These are phyloP conservation scores for Drosophila bifasciata DNA, from an alignment of 1,140 invertebrate species.

Conservation along the genomic window DNA sequence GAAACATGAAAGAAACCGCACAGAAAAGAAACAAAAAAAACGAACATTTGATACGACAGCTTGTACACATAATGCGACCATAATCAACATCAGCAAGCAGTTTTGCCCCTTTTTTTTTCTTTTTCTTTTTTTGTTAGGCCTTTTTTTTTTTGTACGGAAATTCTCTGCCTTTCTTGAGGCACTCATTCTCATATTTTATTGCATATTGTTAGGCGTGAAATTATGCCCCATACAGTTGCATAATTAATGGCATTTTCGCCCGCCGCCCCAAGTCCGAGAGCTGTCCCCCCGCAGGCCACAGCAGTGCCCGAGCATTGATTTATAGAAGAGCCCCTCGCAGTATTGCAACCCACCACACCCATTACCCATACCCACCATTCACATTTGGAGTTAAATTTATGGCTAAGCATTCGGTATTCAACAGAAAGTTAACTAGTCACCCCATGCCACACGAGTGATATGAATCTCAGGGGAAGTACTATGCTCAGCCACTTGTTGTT, in stretches of 20 bases:
- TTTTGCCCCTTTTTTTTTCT: conserved; percentile 3
- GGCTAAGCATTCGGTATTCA: not conserved
- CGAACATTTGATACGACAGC: conserved; percentile 58
- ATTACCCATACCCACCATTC: no score
- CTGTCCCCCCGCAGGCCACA: not conserved
- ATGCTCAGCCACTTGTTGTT: not conserved
- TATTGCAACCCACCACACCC: no score
- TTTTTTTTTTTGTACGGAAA: conserved; percentile 9
- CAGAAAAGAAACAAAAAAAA: conserved; percentile 29
- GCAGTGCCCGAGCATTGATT: conserved; percentile 18
- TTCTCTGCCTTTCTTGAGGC: conserved; percentile 23
- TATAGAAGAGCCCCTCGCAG: conserved; percentile 3
- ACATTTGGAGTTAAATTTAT: not conserved
- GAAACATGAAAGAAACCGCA: conserved; percentile 7
- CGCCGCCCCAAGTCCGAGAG: not conserved
- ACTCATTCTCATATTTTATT: conserved; percentile 62
- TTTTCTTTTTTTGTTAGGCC: not conserved
- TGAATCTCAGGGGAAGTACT: not conserved
- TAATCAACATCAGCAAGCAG: conserved; percentile 64
- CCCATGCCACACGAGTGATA: not conserved
- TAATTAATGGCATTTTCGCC: conserved; percentile 65
- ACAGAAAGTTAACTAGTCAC: not conserved
- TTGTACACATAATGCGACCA: conserved; percentile 74
- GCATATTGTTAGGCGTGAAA: conserved; percentile 70
- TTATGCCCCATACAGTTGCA: conserved; percentile 57